These are phyloP conservation scores for Heterodera carotae DNA, from an alignment of 1,140 invertebrate species.

Conservation along the genomic window DNA sequence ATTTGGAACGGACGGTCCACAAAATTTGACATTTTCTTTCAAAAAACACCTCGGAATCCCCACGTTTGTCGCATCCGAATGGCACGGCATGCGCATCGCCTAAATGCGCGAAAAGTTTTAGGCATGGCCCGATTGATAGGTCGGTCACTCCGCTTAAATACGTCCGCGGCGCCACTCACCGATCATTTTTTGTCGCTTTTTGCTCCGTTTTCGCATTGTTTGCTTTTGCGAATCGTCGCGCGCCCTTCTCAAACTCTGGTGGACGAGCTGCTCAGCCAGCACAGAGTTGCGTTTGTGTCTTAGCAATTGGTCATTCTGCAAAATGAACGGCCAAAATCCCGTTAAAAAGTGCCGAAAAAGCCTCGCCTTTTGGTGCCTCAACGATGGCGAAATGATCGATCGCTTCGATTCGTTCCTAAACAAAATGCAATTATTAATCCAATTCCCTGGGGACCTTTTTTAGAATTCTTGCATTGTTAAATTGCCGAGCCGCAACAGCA, in stretches of 20 bases:
- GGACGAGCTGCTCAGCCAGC: slow-evolving; percentile 52
- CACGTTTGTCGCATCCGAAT: slow-evolving; percentile 65
- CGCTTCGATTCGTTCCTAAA: slow-evolving; percentile 53
- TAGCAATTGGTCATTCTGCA: slow-evolving; percentile 2
- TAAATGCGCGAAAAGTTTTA: slow-evolving; percentile 31
- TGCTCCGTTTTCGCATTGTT: neutral
- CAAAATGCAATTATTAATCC: neutral
- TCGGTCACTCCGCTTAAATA: too few species aligned
- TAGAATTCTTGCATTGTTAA: slow-evolving; percentile 39
- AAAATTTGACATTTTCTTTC: too few species aligned
- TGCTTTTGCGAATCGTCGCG: too few species aligned
- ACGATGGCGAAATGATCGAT: slow-evolving; percentile 55
- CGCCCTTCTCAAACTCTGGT: slow-evolving; percentile 16
- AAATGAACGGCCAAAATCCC: neutral
- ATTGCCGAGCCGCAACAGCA: slow-evolving; percentile 54
- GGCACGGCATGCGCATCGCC: slow-evolving; percentile 65
- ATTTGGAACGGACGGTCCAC: neutral
- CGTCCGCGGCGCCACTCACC: slow-evolving; percentile 14
- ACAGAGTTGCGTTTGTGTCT: slow-evolving; percentile 44
- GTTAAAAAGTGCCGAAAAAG: neutral
- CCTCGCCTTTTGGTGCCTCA: slow-evolving; percentile 29
- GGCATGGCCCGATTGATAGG: too few species aligned
- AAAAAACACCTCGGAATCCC: slow-evolving; percentile 49
- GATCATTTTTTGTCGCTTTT: slow-evolving; percentile 27
- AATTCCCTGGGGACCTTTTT: neutral